Conservation (phyloP, 2,888 invertebrate genomes). For the Polylopha cassiicola region DNA sequence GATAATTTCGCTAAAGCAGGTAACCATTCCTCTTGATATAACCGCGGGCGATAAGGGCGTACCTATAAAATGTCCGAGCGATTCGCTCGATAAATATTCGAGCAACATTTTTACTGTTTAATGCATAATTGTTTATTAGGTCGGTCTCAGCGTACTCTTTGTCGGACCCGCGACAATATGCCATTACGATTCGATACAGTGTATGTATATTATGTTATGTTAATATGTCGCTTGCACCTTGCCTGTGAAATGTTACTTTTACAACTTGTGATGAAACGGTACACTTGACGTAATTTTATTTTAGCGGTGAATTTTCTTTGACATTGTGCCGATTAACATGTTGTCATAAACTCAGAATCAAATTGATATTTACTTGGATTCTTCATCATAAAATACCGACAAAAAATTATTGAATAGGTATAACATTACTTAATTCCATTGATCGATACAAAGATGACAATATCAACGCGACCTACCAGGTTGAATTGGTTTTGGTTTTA, state of each 20-base stretch:
- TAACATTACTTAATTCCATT: too few species aligned
- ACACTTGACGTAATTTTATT: conserved; percentile 34
- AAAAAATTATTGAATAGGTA: too few species aligned
- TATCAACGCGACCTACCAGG: too few species aligned
- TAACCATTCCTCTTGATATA: too few species aligned
- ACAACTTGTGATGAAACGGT: conserved; percentile 28
- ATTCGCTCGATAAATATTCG: conserved; percentile 55
- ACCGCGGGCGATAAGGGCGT: conserved; percentile 8
- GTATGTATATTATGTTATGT: conserved; percentile 15
- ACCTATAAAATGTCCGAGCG: conserved; percentile 28
- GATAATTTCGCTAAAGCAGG: too few species aligned
- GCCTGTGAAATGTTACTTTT: too few species aligned
- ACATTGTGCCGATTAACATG: neutral
- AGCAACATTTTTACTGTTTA: conserved; percentile 60
- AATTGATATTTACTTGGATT: too few species aligned
- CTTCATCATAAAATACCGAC: too few species aligned
- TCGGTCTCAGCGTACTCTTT: conserved; percentile 43
- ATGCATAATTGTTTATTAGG: conserved; percentile 69
- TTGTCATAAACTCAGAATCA: too few species aligned
- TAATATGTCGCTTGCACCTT: too few species aligned
- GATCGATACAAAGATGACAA: too few species aligned
- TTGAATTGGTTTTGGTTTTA: too few species aligned
- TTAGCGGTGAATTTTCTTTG: neutral
- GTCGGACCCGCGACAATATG: conserved; percentile 49
- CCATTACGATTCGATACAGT: conserved; percentile 60